These are phyloP conservation scores for Myotis yumanensis DNA, from an alignment of 2,113 vertebrate genomes.

Conservation along the genomic window DNA sequence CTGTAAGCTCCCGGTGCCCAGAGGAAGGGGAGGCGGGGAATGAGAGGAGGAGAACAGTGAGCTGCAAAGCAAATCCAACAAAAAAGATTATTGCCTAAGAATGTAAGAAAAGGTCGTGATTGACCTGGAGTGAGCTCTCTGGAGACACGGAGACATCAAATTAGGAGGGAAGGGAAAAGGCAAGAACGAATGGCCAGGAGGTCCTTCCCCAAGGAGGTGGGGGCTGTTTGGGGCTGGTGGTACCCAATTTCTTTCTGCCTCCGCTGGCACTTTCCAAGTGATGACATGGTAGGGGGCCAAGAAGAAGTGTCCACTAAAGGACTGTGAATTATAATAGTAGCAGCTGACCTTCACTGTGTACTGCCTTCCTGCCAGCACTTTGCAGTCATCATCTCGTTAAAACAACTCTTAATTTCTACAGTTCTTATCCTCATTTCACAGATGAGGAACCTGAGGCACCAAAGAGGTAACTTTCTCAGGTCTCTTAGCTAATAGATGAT, in stretches of 20 bases:
- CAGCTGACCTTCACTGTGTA: neutral
- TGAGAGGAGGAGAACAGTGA: neutral
- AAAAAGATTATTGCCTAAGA: neutral
- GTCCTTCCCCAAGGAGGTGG: neutral
- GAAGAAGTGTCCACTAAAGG: neutral
- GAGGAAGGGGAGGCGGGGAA: neutral
- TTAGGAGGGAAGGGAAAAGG: neutral
- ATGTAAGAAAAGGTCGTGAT: neutral
- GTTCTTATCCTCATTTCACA: neutral
- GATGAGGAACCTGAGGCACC: neutral
- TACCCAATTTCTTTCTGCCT: neutral
- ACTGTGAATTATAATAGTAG: neutral
- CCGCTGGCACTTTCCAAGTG: neutral
- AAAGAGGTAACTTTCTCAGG: neutral
- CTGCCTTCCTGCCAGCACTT: neutral
- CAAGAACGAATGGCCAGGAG: neutral
- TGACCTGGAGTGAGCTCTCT: neutral
- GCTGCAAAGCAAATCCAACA: neutral
- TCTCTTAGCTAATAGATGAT: neutral
- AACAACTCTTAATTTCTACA: neutral
- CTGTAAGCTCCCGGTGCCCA: constrained; percentile 59
- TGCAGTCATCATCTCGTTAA: neutral
- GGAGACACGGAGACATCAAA: neutral
- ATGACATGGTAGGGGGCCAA: neutral
- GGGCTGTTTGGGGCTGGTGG: neutral